Conservation (phyloP, 2,113 vertebrate species). For the Columbina picui region DNA sequence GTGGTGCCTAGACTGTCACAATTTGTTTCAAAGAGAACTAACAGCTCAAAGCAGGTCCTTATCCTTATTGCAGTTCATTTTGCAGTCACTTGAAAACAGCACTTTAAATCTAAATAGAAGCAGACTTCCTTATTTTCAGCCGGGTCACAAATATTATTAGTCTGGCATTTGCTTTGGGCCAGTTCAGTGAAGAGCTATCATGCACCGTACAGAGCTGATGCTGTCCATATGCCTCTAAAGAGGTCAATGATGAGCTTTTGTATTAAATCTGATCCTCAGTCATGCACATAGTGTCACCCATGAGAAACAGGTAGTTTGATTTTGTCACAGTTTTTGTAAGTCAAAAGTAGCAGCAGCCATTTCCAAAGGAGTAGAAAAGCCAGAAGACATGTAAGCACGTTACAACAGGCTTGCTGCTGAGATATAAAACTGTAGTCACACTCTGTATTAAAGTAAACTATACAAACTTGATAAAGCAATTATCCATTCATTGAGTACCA, state of each 20-base stretch:
- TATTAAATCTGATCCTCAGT: not conserved
- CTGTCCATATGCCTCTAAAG: not conserved
- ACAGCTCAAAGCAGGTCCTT: not conserved
- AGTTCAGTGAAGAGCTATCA: not conserved
- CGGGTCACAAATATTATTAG: not conserved
- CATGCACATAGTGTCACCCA: accelerated
- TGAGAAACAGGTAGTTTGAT: not conserved
- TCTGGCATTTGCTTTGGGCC: not conserved
- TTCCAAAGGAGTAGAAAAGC: not conserved
- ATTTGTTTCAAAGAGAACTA: not conserved
- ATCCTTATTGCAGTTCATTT: not conserved
- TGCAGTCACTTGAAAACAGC: not conserved
- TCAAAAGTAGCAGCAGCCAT: not conserved
- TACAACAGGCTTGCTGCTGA: not conserved
- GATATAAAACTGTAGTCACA: not conserved
- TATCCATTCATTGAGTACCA: not conserved
- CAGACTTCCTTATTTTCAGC: not conserved
- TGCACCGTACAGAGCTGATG: not conserved
- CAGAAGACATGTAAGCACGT: not conserved
- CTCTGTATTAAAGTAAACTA: not conserved
- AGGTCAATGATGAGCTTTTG: not conserved
- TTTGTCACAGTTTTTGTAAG: not conserved
- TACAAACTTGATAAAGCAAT: not conserved
- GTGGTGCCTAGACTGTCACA: not conserved
- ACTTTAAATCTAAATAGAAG: not conserved